A percentile compares a stretch with the other conserved stretches of the same genome.
Evolutionary conservation across 2,888 invertebrate genomes (phyloP).

Genomic region (Saturnia japonica): DNA sequence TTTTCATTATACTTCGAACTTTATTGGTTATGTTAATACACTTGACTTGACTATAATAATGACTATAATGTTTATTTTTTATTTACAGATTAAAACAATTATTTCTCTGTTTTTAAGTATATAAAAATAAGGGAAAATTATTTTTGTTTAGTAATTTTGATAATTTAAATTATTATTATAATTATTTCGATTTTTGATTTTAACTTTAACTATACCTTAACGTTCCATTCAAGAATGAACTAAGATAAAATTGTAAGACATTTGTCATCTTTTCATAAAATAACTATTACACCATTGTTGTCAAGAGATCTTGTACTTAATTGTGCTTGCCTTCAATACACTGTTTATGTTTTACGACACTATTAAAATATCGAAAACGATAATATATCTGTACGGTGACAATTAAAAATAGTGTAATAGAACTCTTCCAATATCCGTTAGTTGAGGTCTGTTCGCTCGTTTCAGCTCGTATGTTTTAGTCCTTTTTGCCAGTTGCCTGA

Average conservation of each 20-base stretch:
- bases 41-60: too few relatives aligned
- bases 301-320: neutral
- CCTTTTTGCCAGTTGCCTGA: slow-evolving; percentile 74
- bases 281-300: neutral
- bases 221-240: neutral
- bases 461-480: slow-evolving; percentile 60
- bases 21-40: too few relatives aligned
- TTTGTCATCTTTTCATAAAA: neutral
- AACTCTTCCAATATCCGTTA: slow-evolving; percentile 24
- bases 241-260: neutral
- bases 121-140: neutral
- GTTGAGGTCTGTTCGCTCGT: slow-evolving; percentile 25
- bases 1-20: too few relatives aligned
- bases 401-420: slow-evolving; percentile 31
- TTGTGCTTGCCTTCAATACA: neutral
- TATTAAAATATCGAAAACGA: neutral
- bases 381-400: neutral
- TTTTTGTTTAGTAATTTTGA: neutral
- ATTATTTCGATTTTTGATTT: too few relatives aligned
- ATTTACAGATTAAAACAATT: neutral
- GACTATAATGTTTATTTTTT: too few relatives aligned
- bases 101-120: neutral
- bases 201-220: neutral
- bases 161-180: neutral
- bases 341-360: neutral